These are phyloP conservation scores for Drosophila persimilis DNA, from an alignment of 1,140 invertebrate species.

Conservation along the genomic window DNA sequence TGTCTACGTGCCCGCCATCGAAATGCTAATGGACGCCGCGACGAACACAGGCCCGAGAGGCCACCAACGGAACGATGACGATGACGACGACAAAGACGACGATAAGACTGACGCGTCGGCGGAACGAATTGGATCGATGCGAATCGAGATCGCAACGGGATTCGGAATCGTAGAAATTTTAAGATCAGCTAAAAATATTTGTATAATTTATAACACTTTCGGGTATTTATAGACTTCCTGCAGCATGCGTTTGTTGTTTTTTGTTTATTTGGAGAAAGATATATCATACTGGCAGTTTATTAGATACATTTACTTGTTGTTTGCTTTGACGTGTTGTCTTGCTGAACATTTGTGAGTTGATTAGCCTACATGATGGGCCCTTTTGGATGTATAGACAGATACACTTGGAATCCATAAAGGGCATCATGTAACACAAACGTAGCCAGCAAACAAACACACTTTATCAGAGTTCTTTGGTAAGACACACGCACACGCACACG, in stretches of 20 bases:
- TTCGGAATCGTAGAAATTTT: slow-evolving; percentile 1
- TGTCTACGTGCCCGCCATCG: slow-evolving; percentile 64
- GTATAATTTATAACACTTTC: slow-evolving; percentile 46
- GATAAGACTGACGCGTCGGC: slow-evolving; percentile 40
- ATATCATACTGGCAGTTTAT: slow-evolving; percentile 7
- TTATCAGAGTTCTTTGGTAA: slow-evolving; percentile 54
- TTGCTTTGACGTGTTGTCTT: slow-evolving; percentile 79
- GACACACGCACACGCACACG: too few relatives aligned
- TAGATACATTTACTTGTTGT: slow-evolving; percentile 37
- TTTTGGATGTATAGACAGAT: not conserved
- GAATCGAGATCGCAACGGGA: slow-evolving; percentile 32
- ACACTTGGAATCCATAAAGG: not conserved
- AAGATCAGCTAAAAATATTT: slow-evolving; percentile 29
- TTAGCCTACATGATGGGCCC: slow-evolving; percentile 48
- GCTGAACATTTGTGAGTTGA: slow-evolving; percentile 78
- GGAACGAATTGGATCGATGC: slow-evolving; percentile 32
- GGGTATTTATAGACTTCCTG: slow-evolving; percentile 37
- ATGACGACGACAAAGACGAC: slow-evolving; percentile 39
- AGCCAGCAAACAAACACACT: slow-evolving; percentile 82
- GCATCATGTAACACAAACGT: slow-evolving; percentile 70
- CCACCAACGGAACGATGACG: slow-evolving; percentile 2
- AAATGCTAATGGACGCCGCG: slow-evolving; percentile 68
- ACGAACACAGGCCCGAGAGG: slow-evolving; percentile 7
- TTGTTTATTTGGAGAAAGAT: slow-evolving; percentile 42
- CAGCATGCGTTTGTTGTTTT: slow-evolving; percentile 41